Evolutionary conservation across 1,140 invertebrate genomes (phyloP).

Genomic region (Scaptomyza pallida): DNA sequence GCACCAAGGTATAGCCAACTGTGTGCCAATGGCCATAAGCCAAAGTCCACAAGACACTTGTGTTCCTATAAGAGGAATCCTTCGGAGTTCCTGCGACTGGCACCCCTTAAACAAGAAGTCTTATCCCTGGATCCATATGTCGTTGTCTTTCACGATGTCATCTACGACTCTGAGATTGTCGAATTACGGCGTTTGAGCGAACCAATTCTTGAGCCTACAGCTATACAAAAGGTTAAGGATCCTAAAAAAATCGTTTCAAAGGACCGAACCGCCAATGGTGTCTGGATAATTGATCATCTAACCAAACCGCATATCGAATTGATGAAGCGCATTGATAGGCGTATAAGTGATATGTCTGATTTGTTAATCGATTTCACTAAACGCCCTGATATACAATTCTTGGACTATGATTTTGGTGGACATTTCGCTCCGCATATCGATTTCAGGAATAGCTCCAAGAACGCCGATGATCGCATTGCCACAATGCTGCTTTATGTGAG

Average conservation of each 20-base stretch:
- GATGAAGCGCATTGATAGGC: slow-evolving; percentile 88
- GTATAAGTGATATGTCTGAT: slow-evolving; percentile 90
- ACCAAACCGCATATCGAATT: slow-evolving; percentile 59
- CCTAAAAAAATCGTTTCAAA: too few species aligned
- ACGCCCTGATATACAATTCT: slow-evolving; percentile 86
- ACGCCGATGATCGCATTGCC: slow-evolving; percentile 56
- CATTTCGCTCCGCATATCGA: neutral
- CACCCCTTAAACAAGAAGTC: slow-evolving; percentile 96
- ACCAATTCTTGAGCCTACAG: slow-evolving; percentile 92
- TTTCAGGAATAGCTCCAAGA: too few species aligned
- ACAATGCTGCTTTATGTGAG: slow-evolving; percentile 65
- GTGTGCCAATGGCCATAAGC: slow-evolving; percentile 84
- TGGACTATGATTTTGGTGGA: slow-evolving; percentile 89
- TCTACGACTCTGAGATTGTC: slow-evolving; percentile 94
- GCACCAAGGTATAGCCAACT: too few species aligned
- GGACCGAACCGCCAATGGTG: slow-evolving; percentile 85
- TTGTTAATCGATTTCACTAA: slow-evolving; percentile 84
- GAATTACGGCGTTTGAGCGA: slow-evolving; percentile 91
- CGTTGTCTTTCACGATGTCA: slow-evolving; percentile 94
- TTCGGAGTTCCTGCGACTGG: slow-evolving; percentile 90
- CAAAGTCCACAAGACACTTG: slow-evolving; percentile 85
- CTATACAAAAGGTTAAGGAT: neutral
- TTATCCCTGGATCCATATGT: slow-evolving; percentile 92
- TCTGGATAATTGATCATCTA: slow-evolving; percentile 88
- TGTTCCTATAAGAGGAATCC: slow-evolving; percentile 91